Evolutionary conservation across 2,888 invertebrate genomes (phyloP).

Genomic region (Pandemis cinnamomeana): DNA sequence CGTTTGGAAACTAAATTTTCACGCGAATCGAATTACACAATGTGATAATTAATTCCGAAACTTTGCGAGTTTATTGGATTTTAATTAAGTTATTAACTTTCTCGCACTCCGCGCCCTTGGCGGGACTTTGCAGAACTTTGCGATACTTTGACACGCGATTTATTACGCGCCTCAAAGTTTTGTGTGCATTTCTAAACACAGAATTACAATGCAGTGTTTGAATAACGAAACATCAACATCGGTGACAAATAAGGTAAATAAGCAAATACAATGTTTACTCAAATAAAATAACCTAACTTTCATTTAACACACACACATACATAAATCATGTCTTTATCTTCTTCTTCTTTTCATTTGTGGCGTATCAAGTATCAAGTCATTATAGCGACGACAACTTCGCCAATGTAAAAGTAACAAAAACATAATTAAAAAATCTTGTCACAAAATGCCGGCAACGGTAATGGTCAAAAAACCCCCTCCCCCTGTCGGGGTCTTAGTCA

Average conservation of each 20-base stretch:
- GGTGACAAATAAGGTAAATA: background rate
- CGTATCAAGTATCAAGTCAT: too few species aligned
- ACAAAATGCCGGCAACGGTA: too few species aligned
- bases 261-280: too few species aligned
- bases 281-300: too few species aligned
- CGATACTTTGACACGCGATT: conserved; percentile 32
- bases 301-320: too few species aligned
- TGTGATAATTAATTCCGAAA: conserved; percentile 31
- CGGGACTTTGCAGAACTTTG: conserved; percentile 2
- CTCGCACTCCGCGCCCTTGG: conserved; percentile 10
- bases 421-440: too few species aligned
- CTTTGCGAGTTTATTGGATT: conserved; percentile 31
- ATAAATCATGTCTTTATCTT: too few species aligned
- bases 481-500: too few species aligned
- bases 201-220: background rate
- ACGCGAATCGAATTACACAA: conserved; percentile 28
- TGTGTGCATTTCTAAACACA: conserved; percentile 14
- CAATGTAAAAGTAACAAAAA: too few species aligned
- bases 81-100: conserved; percentile 39
- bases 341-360: too few species aligned
- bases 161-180: conserved; percentile 23
- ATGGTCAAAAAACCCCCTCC: too few species aligned
- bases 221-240: background rate
- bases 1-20: conserved; percentile 6
- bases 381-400: too few species aligned